Evolutionary conservation across 2,888 invertebrate genomes (phyloP).

Genomic region (Stenichneumon culpator): DNA sequence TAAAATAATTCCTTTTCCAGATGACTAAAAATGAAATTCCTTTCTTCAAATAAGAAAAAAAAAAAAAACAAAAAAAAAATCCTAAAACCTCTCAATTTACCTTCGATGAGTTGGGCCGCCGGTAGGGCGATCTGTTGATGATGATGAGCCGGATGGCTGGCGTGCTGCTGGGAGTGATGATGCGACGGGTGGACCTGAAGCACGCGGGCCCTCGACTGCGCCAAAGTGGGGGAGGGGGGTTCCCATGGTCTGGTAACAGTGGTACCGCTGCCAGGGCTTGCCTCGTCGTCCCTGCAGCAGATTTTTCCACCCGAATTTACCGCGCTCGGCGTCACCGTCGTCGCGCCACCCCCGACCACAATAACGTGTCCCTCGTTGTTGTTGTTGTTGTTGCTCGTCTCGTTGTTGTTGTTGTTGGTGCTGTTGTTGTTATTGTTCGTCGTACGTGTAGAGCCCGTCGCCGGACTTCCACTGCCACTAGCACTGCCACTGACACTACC

Average conservation of each 20-base stretch:
- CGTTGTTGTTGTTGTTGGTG: constrained; percentile 70
- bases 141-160: constrained; percentile 77
- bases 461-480: constrained; percentile 83
- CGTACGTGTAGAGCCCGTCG: constrained; percentile 79
- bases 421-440: constrained; percentile 74
- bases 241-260: constrained; percentile 83
- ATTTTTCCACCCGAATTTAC: constrained; percentile 74
- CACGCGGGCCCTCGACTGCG: constrained; percentile 78
- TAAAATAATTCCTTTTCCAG: too few relatives aligned
- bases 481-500: constrained; percentile 83
- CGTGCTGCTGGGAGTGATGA: constrained; percentile 75
- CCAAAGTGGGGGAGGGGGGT: constrained; percentile 81
- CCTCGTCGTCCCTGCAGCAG: constrained; percentile 81
- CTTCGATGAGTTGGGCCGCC: constrained; percentile 79
- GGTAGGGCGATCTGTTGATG: constrained; percentile 80
- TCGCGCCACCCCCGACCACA: constrained; percentile 71
- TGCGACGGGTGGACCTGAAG: constrained; percentile 78
- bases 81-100: constrained; percentile 63
- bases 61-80: not conserved
- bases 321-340: constrained; percentile 62
- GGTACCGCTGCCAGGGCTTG: constrained; percentile 69
- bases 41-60: not conserved
- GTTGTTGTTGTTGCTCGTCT: constrained; percentile 65
- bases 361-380: constrained; percentile 70
- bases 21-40: not conserved